A percentile compares a stretch with the other conserved stretches of the same genome.
Conservation (phyloP, 2,888 invertebrate genomes). For the Exephanes ischioxanthus region DNA sequence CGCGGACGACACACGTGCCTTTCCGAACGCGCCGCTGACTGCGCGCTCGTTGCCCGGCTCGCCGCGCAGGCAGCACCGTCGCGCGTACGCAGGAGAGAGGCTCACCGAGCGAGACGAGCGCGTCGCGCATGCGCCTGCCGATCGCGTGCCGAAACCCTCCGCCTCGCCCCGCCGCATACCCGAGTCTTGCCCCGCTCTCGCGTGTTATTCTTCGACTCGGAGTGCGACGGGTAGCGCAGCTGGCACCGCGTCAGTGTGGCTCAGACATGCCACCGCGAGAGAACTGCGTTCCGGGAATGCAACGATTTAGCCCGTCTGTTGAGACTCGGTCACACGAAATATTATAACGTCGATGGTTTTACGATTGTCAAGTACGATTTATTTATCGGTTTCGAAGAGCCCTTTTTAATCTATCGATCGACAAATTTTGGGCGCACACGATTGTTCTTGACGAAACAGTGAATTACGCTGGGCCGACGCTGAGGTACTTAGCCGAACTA, state of each 20-base stretch:
- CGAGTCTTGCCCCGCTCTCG: slow-evolving; percentile 55
- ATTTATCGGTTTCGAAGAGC: not conserved
- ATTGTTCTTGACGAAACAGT: too few relatives aligned
- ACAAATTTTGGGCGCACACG: not conserved
- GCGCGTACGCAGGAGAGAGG: slow-evolving; percentile 57
- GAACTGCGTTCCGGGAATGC: slow-evolving; percentile 63
- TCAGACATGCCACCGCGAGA: slow-evolving; percentile 60
- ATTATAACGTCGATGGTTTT: not conserved
- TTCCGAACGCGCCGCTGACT: slow-evolving; percentile 61
- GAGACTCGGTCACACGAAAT: slow-evolving; percentile 49
- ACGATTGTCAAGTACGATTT: not conserved
- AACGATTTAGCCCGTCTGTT: slow-evolving; percentile 60
- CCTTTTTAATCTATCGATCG: not conserved
- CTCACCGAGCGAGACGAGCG: slow-evolving; percentile 23
- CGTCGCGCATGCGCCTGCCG: slow-evolving; percentile 64
- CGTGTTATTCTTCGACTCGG: slow-evolving; percentile 58
- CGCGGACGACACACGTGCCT: slow-evolving; percentile 73
- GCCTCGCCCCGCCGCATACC: slow-evolving; percentile 45
- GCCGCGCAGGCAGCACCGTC: slow-evolving; percentile 14
- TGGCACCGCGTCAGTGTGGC: slow-evolving; percentile 24
- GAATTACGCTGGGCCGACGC: too few relatives aligned
- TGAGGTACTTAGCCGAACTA: too few relatives aligned
- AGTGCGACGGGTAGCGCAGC: slow-evolving; percentile 19
- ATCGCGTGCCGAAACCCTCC: slow-evolving; percentile 35
- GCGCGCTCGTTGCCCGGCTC: slow-evolving; percentile 56